Conservation (phyloP, 2,113 vertebrate species). For the Gymnorhina tibicen region DNA sequence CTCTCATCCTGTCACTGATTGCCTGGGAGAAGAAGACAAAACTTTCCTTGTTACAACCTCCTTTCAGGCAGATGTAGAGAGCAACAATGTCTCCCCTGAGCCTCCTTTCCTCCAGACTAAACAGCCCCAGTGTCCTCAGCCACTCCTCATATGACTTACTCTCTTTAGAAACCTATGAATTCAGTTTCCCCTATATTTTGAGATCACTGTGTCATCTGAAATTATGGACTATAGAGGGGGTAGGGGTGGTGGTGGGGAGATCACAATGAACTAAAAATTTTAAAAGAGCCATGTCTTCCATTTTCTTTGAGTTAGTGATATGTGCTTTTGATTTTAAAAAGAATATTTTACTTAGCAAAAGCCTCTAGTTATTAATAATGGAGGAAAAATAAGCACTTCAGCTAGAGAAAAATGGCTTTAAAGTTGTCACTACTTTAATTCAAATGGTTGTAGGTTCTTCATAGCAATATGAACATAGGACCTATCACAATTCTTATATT, state of each 20-base stretch:
- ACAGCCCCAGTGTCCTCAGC: not conserved
- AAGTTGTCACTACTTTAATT: not conserved
- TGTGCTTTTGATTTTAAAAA: not conserved
- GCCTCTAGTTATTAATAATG: not conserved
- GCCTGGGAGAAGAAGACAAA: not conserved
- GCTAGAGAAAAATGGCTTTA: not conserved
- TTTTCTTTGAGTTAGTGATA: not conserved
- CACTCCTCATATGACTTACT: not conserved
- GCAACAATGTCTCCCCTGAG: not conserved
- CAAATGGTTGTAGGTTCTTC: not conserved
- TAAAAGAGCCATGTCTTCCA: rapidly evolving
- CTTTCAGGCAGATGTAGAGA: not conserved
- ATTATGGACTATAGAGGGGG: not conserved
- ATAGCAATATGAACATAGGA: not conserved
- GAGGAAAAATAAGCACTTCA: not conserved
- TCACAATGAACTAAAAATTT: not conserved
- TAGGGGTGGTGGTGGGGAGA: not conserved
- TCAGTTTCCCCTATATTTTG: not conserved
- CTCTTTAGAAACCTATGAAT: not conserved
- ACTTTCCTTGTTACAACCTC: not conserved
- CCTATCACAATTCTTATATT: not conserved
- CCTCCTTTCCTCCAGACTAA: not conserved
- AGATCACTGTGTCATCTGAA: not conserved
- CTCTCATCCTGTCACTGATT: not conserved
- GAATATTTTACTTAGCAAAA: not conserved